These are phyloP conservation scores for Eumeta japonica DNA, from an alignment of 1,140 invertebrate species.

Conservation along the genomic window DNA sequence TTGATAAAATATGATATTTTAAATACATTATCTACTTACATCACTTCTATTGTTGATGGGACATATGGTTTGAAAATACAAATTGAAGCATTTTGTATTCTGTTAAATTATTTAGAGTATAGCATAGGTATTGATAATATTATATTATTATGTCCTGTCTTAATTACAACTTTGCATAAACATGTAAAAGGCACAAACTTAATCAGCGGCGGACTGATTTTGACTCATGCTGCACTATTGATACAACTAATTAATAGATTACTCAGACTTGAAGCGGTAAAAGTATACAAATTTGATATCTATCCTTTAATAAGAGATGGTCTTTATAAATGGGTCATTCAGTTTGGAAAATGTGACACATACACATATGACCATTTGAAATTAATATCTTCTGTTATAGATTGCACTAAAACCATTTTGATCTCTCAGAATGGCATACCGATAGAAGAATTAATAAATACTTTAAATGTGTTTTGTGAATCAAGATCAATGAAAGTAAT, in stretches of 20 bases:
- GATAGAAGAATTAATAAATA: constrained; percentile 26
- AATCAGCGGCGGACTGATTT: too few species aligned
- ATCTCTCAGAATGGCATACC: constrained; percentile 22
- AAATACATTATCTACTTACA: constrained; percentile 47
- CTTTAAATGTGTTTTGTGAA: constrained; percentile 18
- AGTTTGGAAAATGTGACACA: constrained; percentile 19
- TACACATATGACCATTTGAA: constrained; percentile 40
- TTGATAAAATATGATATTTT: constrained; percentile 49
- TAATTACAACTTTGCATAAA: constrained; percentile 52
- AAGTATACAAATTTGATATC: constrained; percentile 28
- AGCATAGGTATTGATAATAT: constrained; percentile 38
- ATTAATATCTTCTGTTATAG: constrained; percentile 28
- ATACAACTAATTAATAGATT: constrained; percentile 37
- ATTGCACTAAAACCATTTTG: constrained; percentile 34
- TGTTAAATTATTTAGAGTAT: constrained; percentile 48
- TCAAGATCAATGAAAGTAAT: constrained; percentile 30
- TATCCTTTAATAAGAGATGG: constrained; percentile 40
- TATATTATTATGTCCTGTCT: constrained; percentile 34
- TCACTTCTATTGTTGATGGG: constrained; percentile 50
- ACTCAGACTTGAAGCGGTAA: constrained; percentile 18
- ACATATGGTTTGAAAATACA: constrained; percentile 58
- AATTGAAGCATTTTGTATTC: constrained; percentile 59
- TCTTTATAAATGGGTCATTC: constrained; percentile 35
- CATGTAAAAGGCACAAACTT: constrained; percentile 57
- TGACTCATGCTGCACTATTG: constrained; percentile 52